Evolutionary conservation across 2,113 vertebrate species (phyloP), one percentile per base, ranked within the genome.

Genomic region (Nesospiza acunhae): DNA sequence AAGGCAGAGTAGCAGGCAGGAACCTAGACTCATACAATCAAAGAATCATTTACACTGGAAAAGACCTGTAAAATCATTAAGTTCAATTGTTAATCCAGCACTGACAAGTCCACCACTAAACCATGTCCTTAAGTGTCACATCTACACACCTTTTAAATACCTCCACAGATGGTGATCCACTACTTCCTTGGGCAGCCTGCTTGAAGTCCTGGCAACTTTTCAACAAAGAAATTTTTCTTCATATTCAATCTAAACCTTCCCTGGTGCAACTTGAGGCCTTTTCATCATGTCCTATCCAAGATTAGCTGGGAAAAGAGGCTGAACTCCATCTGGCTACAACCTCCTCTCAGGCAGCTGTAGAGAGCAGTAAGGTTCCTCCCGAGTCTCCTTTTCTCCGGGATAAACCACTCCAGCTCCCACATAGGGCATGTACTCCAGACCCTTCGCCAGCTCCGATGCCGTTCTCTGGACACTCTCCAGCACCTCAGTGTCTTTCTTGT

Each of bases 381-480:
- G 28, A 47, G 13, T 3, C 19, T 69, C n/a, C 47, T 62, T 70
- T 69, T 24, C 47, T 55, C 16, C 20, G 55, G n/a, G 15, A 23
- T 39, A 23, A 46, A 53, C 42, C 58, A 15, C n/a, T 12, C 23
- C 56, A 79, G 24, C 8, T 70, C 7, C 23, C n/a, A 46, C 21
- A 24, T 0, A 24, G 16, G n/a, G 47, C 19, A n/a, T 9, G 28
- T 9, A 23, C 19, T 55, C n/a, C 20, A 41, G 47, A 63, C 41
- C n/a, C n/a, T 70, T 79, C 13, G 2, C 24, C 66, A 70, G 56
- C 24, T 70, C n/a, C 0, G 0, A 3, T 55, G 30, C 3, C n/a
- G 30, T 79, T 33, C 55, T 49, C n/a, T 55, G n/a, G 41, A 63
- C 9, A 21, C 4, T 0, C 47, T 63, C 30, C 49, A 72, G 16